Percentiles rank a stretch among this genome's conserved stretches.
These are phyloP conservation scores for Pteruthius melanotis DNA, from an alignment of 2,113 vertebrate species.

Conservation along the genomic window DNA sequence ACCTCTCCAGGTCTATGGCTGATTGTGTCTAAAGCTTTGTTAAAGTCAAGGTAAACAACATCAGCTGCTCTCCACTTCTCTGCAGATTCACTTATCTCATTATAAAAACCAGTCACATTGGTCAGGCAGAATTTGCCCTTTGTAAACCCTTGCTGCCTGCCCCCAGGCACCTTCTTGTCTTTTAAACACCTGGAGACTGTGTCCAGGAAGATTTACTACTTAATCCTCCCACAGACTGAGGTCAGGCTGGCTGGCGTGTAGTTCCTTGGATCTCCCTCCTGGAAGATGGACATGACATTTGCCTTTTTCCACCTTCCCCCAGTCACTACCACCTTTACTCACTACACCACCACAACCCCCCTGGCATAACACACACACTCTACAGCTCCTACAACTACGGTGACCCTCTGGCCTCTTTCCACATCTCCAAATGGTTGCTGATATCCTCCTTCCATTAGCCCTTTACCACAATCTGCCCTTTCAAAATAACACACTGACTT, in stretches of 20 bases:
- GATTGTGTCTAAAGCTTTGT: not conserved
- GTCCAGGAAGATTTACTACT: not conserved
- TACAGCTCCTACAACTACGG: accelerated
- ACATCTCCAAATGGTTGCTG: not conserved
- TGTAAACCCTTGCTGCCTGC: not conserved
- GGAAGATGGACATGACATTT: not conserved
- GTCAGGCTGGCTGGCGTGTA: not conserved
- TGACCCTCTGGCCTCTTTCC: not conserved
- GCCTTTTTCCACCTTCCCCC: not conserved
- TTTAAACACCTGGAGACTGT: not conserved
- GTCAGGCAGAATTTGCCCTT: not conserved
- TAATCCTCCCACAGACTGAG: not conserved
- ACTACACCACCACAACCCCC: too few species aligned
- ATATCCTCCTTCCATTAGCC: not conserved
- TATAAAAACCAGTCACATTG: not conserved
- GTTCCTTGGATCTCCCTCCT: not conserved
- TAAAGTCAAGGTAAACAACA: not conserved
- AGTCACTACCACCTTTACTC: not conserved
- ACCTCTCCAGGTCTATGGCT: not conserved
- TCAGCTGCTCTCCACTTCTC: not conserved
- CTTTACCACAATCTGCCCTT: not conserved
- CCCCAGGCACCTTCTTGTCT: not conserved
- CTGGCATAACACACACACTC: not conserved
- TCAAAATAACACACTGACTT: not conserved
- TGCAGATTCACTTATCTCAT: not conserved